These are phyloP conservation scores for Leptinotarsa defecta DNA, from an alignment of 1,140 invertebrate species.

Conservation along the genomic window DNA sequence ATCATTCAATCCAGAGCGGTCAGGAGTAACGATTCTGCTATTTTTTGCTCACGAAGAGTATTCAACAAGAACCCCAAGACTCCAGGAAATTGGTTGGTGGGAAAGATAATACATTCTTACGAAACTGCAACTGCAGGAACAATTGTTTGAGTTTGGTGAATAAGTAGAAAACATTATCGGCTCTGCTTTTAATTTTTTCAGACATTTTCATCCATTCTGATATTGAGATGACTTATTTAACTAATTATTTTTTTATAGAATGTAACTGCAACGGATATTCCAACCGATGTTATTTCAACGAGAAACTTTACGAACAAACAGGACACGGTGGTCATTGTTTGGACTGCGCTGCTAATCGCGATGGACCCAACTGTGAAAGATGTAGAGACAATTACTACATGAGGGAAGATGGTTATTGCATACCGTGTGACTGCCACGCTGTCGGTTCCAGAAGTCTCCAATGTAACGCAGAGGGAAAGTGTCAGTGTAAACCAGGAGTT, in stretches of 20 bases:
- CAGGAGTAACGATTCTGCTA: too few species aligned
- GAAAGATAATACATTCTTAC: too few species aligned
- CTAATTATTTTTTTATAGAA: constrained; percentile 63
- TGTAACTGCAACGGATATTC: constrained; percentile 98
- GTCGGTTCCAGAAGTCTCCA: constrained; percentile 86
- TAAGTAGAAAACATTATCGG: too few species aligned
- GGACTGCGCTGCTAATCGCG: constrained; percentile 90
- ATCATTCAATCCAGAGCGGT: too few species aligned
- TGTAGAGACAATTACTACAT: constrained; percentile 91
- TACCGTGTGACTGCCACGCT: constrained; percentile 86
- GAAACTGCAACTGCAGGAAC: too few species aligned
- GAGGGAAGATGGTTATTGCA: constrained; percentile 76
- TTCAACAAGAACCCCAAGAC: too few species aligned
- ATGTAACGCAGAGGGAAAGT: constrained; percentile 90
- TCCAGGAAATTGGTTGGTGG: too few species aligned
- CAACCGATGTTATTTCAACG: constrained; percentile 93
- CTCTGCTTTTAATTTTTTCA: too few species aligned
- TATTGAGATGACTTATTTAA: neutral
- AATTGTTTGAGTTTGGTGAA: too few species aligned
- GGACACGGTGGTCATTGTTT: constrained; percentile 98
- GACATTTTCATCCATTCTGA: too few species aligned
- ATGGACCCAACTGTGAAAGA: constrained; percentile 92
- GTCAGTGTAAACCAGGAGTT: constrained; percentile 91
- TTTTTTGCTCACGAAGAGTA: too few species aligned
- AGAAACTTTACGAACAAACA: constrained; percentile 84